phyloP scores from a whole-genome alignment of 2,888 invertebrate species.

The Nymphalis urticae region DNA sequence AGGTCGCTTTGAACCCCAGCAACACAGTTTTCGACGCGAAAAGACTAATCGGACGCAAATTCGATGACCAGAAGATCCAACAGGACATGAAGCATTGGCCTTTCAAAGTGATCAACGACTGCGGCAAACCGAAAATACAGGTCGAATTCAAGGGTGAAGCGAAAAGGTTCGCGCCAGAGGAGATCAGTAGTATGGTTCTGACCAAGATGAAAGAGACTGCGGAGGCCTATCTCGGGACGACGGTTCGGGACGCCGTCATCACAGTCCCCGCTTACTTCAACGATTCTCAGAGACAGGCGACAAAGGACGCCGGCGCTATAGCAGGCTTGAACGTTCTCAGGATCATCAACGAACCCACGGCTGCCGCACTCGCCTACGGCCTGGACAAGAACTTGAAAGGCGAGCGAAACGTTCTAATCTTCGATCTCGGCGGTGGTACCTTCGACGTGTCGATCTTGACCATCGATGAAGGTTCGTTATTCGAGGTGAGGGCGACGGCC shows the following conservation, averaged over 20 bases:
- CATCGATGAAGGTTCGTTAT: slow-evolving; percentile 92
- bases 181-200: slow-evolving; percentile 88
- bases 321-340: slow-evolving; percentile 93
- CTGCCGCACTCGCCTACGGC: slow-evolving; percentile 92
- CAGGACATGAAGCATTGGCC: slow-evolving; percentile 93
- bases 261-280: slow-evolving; percentile 92
- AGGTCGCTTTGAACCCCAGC: slow-evolving; percentile 86
- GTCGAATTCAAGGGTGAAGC: slow-evolving; percentile 84
- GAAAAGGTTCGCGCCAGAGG: slow-evolving; percentile 86
- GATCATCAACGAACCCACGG: slow-evolving; percentile 95
- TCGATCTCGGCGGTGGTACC: slow-evolving; percentile 90
- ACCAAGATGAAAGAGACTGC: slow-evolving; percentile 91
- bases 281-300: slow-evolving; percentile 88
- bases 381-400: slow-evolving; percentile 88
- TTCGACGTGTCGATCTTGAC: slow-evolving; percentile 95
- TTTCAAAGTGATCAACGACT: slow-evolving; percentile 86
- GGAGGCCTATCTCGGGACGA: slow-evolving; percentile 86
- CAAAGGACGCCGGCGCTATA: slow-evolving; percentile 93
- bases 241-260: slow-evolving; percentile 86
- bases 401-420: slow-evolving; percentile 87
- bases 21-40: slow-evolving; percentile 90
- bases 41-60: slow-evolving; percentile 89
- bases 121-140: slow-evolving; percentile 85
- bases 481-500: slow-evolving; percentile 90
- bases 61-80: slow-evolving; percentile 87